Percentiles rank a stretch among this genome's conserved stretches.
These are phyloP conservation scores for Tinea pellionella DNA, from an alignment of 2,888 invertebrate genomes.

Conservation along the genomic window DNA sequence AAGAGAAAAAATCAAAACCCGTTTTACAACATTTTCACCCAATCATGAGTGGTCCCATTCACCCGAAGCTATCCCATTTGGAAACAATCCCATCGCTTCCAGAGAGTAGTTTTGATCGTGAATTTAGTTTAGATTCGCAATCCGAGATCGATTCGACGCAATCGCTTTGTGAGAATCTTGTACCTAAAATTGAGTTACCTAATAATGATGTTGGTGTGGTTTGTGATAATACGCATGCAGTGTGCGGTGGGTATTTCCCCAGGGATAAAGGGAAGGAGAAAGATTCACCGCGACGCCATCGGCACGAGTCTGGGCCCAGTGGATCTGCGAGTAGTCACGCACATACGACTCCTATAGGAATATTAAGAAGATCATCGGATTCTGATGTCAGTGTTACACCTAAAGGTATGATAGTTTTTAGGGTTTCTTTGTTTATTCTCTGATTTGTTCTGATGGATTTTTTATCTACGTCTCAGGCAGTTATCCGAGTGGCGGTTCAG, in stretches of 20 bases:
- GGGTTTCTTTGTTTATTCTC: too few species aligned
- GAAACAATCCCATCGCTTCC: conserved; percentile 58
- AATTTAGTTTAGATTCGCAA: conserved; percentile 31
- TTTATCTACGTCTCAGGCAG: conserved; percentile 7
- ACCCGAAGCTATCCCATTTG: conserved; percentile 25
- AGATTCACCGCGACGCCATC: conserved; percentile 59
- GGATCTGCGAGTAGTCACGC: conserved; percentile 45
- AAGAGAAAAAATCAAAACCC: conserved; percentile 22
- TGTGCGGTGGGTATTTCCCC: conserved; percentile 49
- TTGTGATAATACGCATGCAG: conserved; percentile 69
- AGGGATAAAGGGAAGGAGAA: conserved; percentile 33
- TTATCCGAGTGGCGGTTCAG: conserved; percentile 52
- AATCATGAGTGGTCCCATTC: conserved; percentile 37
- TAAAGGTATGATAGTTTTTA: conserved; percentile 74
- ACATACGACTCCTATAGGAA: conserved; percentile 64
- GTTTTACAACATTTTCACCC: conserved; percentile 49
- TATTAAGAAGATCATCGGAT: conserved; percentile 88
- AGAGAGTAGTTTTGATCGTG: conserved; percentile 42
- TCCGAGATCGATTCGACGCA: background rate
- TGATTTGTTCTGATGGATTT: too few species aligned
- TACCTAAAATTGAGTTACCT: background rate
- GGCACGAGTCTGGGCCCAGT: conserved; percentile 64
- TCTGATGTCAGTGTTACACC: conserved; percentile 94
- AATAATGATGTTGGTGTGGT: conserved; percentile 53
- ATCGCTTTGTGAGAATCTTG: background rate